Conservation (phyloP, 53 echinoderm and acorn worm species). For the Crossaster papposus region DNA sequence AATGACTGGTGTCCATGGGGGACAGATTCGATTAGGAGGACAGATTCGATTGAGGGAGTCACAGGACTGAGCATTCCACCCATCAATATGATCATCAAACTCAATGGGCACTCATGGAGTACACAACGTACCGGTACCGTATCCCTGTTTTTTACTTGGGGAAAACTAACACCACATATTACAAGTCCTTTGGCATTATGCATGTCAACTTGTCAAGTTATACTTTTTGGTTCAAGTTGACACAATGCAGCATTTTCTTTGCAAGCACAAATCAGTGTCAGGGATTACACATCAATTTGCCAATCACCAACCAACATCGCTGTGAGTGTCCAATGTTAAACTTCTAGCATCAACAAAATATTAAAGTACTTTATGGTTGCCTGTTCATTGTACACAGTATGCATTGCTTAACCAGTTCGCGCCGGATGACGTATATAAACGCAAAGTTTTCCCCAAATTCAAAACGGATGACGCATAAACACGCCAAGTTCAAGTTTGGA, state of each 20-base stretch:
- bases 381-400: too few species aligned
- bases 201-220: neutral
- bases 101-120: neutral
- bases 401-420: too few species aligned
- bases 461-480: too few species aligned
- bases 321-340: too few species aligned
- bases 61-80: neutral
- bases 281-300: too few species aligned
- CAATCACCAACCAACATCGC: too few species aligned
- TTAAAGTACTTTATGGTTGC: too few species aligned
- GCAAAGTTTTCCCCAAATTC: too few species aligned
- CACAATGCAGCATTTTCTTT: neutral
- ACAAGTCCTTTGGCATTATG: neutral
- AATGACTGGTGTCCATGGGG: neutral
- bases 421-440: too few species aligned
- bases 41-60: neutral
- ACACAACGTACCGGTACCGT: too few species aligned
- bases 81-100: conserved; percentile 6
- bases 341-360: too few species aligned
- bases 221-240: neutral
- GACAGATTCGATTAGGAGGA: neutral
- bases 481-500: too few species aligned
- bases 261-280: neutral
- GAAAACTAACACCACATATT: neutral
- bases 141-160: neutral